Conservation (phyloP, 2,113 vertebrate species). For the Rhabdornis inornatus region DNA sequence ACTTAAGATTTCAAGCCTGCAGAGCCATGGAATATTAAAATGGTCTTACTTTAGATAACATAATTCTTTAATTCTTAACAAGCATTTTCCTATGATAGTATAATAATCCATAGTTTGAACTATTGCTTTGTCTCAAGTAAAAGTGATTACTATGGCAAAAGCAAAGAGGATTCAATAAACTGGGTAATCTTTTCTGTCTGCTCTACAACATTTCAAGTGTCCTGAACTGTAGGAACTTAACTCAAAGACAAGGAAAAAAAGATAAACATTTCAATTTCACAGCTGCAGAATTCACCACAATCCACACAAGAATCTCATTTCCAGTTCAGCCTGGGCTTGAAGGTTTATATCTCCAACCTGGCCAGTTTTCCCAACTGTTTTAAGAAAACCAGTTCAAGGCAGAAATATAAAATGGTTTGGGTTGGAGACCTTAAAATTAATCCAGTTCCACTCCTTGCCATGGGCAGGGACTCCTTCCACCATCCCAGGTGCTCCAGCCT, state of each 20-base stretch:
- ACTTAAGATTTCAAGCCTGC: neutral
- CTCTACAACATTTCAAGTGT: neutral
- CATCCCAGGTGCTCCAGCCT: fast-evolving
- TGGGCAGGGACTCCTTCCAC: neutral
- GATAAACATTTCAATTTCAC: neutral
- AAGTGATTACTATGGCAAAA: neutral
- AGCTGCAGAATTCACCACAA: neutral
- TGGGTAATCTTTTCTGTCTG: neutral
- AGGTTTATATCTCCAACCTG: neutral
- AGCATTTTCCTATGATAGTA: neutral
- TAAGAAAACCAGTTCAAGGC: neutral
- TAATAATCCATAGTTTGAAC: neutral
- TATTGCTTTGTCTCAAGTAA: neutral
- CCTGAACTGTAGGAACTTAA: neutral
- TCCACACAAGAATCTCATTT: neutral
- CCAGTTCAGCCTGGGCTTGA: neutral
- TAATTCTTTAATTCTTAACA: neutral
- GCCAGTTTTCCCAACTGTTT: neutral
- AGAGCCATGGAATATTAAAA: neutral
- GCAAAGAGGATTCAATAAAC: neutral
- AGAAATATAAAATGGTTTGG: neutral
- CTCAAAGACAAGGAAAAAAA: neutral
- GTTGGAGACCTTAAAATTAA: neutral
- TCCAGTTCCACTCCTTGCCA: neutral
- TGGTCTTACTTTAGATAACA: neutral